A percentile compares a stretch with the other conserved stretches of the same genome.
Evolutionary conservation across 2,888 invertebrate genomes (phyloP).

Genomic region (Drosophila austrosaltans): DNA sequence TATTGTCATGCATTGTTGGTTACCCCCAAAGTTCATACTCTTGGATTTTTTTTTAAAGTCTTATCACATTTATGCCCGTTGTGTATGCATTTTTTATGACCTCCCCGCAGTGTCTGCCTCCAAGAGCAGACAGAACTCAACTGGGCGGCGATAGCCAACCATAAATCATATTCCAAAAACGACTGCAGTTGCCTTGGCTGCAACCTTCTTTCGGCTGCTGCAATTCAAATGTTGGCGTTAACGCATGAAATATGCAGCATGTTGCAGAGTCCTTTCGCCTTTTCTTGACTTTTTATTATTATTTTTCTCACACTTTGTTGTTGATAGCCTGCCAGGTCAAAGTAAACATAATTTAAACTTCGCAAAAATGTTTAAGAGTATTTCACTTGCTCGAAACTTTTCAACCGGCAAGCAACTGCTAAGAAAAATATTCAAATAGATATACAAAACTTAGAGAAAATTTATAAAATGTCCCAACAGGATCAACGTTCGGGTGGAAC

Average conservation of each 20-base stretch:
- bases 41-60: conserved; percentile 50
- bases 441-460: not conserved
- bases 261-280: conserved; percentile 35
- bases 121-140: conserved; percentile 58
- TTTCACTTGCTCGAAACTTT: conserved; percentile 26
- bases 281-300: conserved; percentile 27
- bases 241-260: conserved; percentile 79
- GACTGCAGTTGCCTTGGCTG: conserved; percentile 54
- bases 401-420: conserved; percentile 5
- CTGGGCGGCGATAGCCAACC: conserved; percentile 62
- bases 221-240: conserved; percentile 80
- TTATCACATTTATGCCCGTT: conserved; percentile 70
- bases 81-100: conserved; percentile 71
- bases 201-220: conserved; percentile 34
- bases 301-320: conserved; percentile 31
- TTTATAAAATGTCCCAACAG: conserved; percentile 25
- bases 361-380: conserved; percentile 34
- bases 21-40: not conserved
- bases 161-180: conserved; percentile 71
- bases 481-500: not conserved
- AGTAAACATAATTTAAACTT: conserved; percentile 56
- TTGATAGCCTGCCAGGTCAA: conserved; percentile 40
- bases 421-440: not conserved
- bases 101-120: conserved; percentile 29
- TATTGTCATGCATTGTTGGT: not conserved